Base-by-base conservation (phyloP, 1,140 invertebrate genomes). In the Parasteatoda tepidariorum region DNA sequence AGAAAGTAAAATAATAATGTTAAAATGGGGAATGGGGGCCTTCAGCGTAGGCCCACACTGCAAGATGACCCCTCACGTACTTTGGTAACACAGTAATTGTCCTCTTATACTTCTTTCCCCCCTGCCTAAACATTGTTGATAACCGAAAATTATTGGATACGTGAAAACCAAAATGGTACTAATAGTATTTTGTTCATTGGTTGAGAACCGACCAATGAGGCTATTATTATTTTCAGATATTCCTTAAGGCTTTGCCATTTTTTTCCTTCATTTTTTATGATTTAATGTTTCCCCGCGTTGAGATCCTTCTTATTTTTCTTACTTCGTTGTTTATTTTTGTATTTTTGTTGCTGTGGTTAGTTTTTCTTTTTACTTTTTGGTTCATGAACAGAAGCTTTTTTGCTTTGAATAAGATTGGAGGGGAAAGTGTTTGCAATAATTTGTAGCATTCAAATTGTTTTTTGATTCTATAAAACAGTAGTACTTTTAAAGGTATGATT, bases 141-240 rank as follows among this genome's bases (percentile, higher is more conserved):
- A 79, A 28, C 62, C 62, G 30, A 79, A 79, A 67, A 79, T 79
- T 79, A 79, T 67, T 71, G 64, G 75, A 79, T 67, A 61, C 75
- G 33, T 22, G 41, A 79, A 79, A 30, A 18, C 62, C 26, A 67
- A 79, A 79, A 54, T 67, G 28, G 41, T n/a, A 33, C 61, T 79
- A 79, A 67, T 79, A 33, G 75, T 67, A 61, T 48, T 28, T 55
- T 28, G 31, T 54, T 33, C 75, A 79, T 76, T 76, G 74, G 38
- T 18, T 26, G 55, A 59, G 15, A 22, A 24, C 24, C 24, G 13
- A 38, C 26, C 55, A 24, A 54, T 15, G 34, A 55, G 62, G n/a
- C 75, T 79, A 67, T 79, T 26, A 79, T 79, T 79, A 79, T 67
- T 41, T 61, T 18, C 34, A 31, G 24, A 7, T 18, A 55, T 7